Evolutionary conservation across 2,888 invertebrate genomes (phyloP).

Genomic region (Hypomecis atomaria): DNA sequence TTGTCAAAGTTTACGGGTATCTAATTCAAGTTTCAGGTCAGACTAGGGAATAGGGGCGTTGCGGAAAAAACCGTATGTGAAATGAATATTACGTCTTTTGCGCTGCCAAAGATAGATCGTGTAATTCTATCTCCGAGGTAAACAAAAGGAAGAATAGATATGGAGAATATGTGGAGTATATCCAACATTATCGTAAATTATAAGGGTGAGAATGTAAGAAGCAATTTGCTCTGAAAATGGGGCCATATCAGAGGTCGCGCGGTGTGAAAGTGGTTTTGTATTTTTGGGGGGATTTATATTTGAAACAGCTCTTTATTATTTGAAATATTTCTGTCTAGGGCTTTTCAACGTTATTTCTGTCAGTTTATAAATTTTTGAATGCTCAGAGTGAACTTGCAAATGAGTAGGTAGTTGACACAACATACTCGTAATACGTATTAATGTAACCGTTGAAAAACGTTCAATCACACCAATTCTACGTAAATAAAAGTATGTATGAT

Average conservation of each 20-base stretch:
- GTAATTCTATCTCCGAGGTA: constrained; percentile 25
- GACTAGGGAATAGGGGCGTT: constrained; percentile 20
- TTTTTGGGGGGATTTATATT: constrained; percentile 3
- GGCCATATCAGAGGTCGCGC: constrained; percentile 14
- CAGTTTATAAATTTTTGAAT: background rate
- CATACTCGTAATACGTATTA: too few species aligned
- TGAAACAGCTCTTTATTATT: background rate
- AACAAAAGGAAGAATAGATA: constrained; percentile 21
- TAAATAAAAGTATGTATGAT: too few species aligned
- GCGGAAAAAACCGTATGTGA: constrained; percentile 17
- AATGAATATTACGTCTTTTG: constrained; percentile 1
- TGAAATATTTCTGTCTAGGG: background rate
- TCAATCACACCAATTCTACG: too few species aligned
- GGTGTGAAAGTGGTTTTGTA: constrained; percentile 13
- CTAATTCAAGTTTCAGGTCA: constrained; percentile 21
- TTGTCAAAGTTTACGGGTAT: constrained; percentile 16
- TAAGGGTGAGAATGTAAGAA: constrained; percentile 25
- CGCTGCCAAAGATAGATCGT: constrained; percentile 16
- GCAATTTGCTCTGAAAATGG: constrained; percentile 19
- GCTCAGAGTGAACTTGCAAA: too few species aligned
- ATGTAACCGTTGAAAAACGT: too few species aligned
- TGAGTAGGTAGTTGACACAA: too few species aligned
- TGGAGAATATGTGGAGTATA: constrained; percentile 14
- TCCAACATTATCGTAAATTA: constrained; percentile 27
- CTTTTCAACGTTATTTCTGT: background rate